These are phyloP conservation scores for Chrysolina haemoptera DNA, from an alignment of 2,888 invertebrate species.

Conservation along the genomic window DNA sequence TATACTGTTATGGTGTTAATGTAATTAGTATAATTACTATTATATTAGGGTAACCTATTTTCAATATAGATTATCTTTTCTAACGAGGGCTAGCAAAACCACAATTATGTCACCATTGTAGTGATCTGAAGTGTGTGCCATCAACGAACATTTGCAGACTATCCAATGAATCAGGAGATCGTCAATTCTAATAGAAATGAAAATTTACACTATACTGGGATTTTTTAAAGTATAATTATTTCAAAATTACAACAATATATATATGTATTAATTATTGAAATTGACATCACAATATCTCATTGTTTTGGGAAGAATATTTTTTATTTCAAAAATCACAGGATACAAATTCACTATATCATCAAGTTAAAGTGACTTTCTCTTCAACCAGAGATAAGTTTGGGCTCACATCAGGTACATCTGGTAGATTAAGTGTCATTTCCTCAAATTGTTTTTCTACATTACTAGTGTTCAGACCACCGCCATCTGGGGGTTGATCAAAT, in stretches of 20 bases:
- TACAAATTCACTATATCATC: background rate
- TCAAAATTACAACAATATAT: background rate
- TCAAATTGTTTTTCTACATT: constrained; percentile 57
- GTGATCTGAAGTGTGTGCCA: background rate
- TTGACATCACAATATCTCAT: background rate
- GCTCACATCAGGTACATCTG: constrained; percentile 57
- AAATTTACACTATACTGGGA: too few relatives aligned
- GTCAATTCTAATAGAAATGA: too few relatives aligned
- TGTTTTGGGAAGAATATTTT: too few relatives aligned
- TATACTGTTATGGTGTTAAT: too few relatives aligned
- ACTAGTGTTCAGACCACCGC: constrained; percentile 51
- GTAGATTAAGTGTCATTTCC: constrained; percentile 58
- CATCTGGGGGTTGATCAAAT: constrained; percentile 52
- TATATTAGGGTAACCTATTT: too few relatives aligned
- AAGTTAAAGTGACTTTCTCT: constrained; percentile 28
- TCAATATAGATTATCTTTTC: too few relatives aligned
- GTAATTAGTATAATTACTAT: too few relatives aligned
- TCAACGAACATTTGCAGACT: too few relatives aligned
- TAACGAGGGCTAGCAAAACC: too few relatives aligned
- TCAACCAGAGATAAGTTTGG: constrained; percentile 50
- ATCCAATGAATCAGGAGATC: too few relatives aligned
- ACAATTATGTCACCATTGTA: background rate
- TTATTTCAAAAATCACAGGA: background rate
- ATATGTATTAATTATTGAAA: background rate
- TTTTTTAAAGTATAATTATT: background rate